These are phyloP conservation scores for Tragelaphus buxtoni DNA, from an alignment of 2,113 vertebrate species.

Conservation along the genomic window DNA sequence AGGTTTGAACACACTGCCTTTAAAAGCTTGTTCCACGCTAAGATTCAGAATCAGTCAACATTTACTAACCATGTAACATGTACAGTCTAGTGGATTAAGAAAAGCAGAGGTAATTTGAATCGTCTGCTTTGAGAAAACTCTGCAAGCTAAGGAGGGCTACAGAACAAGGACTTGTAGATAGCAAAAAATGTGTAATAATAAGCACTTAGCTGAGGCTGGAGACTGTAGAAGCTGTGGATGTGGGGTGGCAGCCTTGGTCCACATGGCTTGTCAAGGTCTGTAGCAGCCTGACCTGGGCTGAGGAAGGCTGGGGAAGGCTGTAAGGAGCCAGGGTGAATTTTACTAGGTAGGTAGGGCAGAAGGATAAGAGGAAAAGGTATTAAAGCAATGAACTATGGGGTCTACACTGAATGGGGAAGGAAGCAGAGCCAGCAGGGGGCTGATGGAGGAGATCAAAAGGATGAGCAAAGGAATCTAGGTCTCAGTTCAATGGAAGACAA, in stretches of 20 bases:
- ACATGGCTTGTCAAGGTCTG: neutral
- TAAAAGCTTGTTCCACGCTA: constrained; percentile 3
- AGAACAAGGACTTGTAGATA: neutral
- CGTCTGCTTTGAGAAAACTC: neutral
- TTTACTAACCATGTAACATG: neutral
- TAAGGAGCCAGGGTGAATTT: neutral
- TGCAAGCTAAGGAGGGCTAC: neutral
- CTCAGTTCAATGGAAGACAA: neutral
- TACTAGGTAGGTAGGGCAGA: neutral
- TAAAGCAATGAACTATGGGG: neutral
- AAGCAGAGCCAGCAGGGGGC: neutral
- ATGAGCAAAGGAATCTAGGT: neutral
- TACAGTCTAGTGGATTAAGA: neutral
- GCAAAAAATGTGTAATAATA: neutral
- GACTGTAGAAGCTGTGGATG: neutral
- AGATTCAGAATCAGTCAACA: neutral
- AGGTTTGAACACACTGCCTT: constrained; percentile 15
- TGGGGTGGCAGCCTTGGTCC: neutral
- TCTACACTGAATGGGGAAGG: neutral
- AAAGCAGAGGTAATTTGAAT: neutral
- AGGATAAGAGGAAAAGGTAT: neutral
- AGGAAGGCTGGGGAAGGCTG: neutral
- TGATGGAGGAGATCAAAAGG: neutral
- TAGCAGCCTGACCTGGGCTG: neutral
- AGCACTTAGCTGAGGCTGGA: neutral